These are phyloP conservation scores for Rhincodon typus DNA, from an alignment of 2,797 vertebrate species.

Conservation along the genomic window DNA sequence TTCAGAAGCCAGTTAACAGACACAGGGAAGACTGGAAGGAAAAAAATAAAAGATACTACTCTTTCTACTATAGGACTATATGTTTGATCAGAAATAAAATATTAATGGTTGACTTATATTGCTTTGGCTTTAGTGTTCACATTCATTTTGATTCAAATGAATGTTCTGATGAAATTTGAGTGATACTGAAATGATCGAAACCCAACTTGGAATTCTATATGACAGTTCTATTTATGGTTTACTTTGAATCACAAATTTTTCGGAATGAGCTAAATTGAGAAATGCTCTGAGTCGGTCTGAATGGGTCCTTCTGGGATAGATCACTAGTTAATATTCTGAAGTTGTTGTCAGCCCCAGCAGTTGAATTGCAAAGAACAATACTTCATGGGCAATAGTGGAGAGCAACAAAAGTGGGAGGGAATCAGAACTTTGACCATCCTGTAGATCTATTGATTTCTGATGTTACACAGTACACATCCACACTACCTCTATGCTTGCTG, in stretches of 20 bases:
- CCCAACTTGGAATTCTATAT: neutral
- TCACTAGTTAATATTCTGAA: neutral
- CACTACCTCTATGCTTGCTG: neutral
- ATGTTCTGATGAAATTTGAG: neutral
- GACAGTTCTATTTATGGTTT: neutral
- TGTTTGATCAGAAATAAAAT: neutral
- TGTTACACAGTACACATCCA: neutral
- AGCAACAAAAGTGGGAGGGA: slow-evolving; percentile 15
- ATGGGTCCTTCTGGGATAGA: neutral
- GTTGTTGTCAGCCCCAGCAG: neutral
- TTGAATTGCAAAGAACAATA: neutral
- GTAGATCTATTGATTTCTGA: neutral
- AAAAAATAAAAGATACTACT: neutral
- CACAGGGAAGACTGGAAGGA: neutral
- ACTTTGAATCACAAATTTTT: neutral
- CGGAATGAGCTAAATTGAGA: neutral
- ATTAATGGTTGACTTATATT: neutral
- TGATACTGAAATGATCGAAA: neutral
- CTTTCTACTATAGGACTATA: neutral
- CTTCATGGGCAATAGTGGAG: neutral
- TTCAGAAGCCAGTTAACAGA: neutral
- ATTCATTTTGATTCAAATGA: neutral
- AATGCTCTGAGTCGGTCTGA: neutral
- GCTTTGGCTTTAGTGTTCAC: neutral
- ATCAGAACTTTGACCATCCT: neutral